These are phyloP conservation scores for Melanostigma gelatinosum DNA, from an alignment of 2,113 vertebrate genomes.

Conservation along the genomic window DNA sequence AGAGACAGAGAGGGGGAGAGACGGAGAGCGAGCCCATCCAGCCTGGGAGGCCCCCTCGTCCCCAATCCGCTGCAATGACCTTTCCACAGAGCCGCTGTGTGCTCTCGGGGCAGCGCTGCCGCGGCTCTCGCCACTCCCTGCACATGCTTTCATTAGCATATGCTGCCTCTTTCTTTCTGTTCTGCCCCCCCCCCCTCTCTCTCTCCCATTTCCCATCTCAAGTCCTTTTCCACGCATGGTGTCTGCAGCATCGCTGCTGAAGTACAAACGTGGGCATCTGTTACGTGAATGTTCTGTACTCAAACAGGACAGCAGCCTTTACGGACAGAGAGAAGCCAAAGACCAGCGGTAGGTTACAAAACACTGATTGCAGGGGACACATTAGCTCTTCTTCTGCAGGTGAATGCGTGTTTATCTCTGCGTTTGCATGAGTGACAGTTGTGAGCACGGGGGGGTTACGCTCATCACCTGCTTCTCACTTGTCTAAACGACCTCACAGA, in stretches of 20 bases:
- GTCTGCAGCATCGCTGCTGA: constrained; percentile 3
- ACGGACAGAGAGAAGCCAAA: background rate
- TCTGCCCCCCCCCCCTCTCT: background rate
- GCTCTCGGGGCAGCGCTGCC: constrained; percentile 60
- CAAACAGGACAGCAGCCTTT: background rate
- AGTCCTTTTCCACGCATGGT: constrained; percentile 10
- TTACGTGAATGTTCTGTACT: background rate
- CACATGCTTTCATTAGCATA: constrained; percentile 71
- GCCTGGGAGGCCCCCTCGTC: constrained; percentile 68
- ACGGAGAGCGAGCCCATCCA: constrained; percentile 50
- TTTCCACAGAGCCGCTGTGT: constrained; percentile 69
- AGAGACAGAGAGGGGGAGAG: constrained; percentile 29
- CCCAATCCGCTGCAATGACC: constrained; percentile 74
- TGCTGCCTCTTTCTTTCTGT: constrained; percentile 45
- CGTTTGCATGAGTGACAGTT: too few relatives aligned
- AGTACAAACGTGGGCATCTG: background rate
- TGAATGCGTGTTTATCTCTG: background rate
- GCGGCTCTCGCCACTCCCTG: constrained; percentile 41
- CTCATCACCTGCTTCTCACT: background rate
- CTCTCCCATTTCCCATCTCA: background rate
- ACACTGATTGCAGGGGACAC: background rate
- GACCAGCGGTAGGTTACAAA: background rate
- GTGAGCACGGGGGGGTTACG: too few relatives aligned
- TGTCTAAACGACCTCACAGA: background rate
- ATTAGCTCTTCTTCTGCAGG: too few relatives aligned